phyloP scores from a whole-genome alignment of 2,888 invertebrate genomes.

The Acanthosepion esculentum region DNA sequence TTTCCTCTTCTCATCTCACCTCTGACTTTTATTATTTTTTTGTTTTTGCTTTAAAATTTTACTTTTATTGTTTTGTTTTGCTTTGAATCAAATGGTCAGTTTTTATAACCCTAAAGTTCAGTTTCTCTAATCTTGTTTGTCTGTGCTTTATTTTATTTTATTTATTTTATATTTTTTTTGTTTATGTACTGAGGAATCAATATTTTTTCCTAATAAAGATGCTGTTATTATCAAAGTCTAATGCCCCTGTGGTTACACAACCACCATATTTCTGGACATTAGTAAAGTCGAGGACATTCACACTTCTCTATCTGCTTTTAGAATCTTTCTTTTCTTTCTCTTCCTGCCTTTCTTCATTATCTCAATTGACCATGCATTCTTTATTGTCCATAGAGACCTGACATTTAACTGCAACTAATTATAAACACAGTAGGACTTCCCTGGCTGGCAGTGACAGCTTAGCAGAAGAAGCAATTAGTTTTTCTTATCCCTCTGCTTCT shows the following conservation, averaged over 20 bases:
- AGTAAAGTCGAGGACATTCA: background rate
- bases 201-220: background rate
- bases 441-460: background rate
- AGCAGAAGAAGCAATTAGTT: background rate
- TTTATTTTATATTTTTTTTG: background rate
- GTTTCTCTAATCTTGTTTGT: no score
- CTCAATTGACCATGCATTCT: background rate
- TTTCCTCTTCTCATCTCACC: background rate
- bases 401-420: slow-evolving; percentile 22
- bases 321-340: background rate
- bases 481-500: background rate
- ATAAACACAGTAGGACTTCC: background rate
- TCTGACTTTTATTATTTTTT: background rate
- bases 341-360: background rate
- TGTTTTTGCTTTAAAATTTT: background rate
- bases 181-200: background rate
- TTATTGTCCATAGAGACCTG: background rate
- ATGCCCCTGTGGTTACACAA: background rate
- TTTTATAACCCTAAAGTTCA: background rate
- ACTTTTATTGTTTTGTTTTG: background rate
- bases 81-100: background rate
- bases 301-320: background rate
- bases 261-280: background rate
- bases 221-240: background rate
- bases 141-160: no score